phyloP scores from a whole-genome alignment of 2,888 invertebrate genomes.

The Ecdyonurus torrentis region DNA sequence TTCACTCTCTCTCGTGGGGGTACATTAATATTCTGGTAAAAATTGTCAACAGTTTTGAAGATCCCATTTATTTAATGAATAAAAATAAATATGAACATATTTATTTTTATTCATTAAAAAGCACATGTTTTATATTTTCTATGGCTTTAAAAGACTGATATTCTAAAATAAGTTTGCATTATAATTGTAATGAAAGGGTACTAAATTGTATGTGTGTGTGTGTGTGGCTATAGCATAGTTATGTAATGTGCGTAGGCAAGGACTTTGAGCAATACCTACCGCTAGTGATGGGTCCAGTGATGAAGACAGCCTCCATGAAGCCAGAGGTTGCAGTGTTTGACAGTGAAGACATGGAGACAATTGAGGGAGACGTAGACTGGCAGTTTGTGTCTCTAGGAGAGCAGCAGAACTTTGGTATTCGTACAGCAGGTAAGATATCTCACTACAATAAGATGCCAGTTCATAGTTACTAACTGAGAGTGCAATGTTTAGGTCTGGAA shows the following conservation, averaged over 20 bases:
- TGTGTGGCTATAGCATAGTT: too few relatives aligned
- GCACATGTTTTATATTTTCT: too few relatives aligned
- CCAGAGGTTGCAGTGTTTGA: constrained; percentile 85
- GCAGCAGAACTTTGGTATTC: constrained; percentile 87
- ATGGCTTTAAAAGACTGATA: too few relatives aligned
- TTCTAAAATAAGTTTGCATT: too few relatives aligned
- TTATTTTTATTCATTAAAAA: too few relatives aligned
- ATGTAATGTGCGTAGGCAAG: constrained; percentile 37
- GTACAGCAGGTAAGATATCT: constrained; percentile 51
- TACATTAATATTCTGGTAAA: too few relatives aligned
- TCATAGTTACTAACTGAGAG: background rate
- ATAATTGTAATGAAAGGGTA: too few relatives aligned
- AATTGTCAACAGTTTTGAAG: too few relatives aligned
- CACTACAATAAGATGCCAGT: background rate
- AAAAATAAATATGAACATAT: too few relatives aligned
- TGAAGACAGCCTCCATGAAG: constrained; percentile 81
- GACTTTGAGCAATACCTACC: constrained; percentile 85
- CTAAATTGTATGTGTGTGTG: too few relatives aligned
- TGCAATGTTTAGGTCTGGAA: constrained; percentile 54
- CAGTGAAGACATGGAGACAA: constrained; percentile 65
- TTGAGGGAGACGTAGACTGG: constrained; percentile 82
- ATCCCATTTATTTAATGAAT: too few relatives aligned
- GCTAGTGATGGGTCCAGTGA: constrained; percentile 87
- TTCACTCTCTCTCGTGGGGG: too few relatives aligned
- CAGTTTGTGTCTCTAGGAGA: constrained; percentile 87